Conservation (phyloP, 2,797 vertebrate genomes). For the Sternotherus odoratus region DNA sequence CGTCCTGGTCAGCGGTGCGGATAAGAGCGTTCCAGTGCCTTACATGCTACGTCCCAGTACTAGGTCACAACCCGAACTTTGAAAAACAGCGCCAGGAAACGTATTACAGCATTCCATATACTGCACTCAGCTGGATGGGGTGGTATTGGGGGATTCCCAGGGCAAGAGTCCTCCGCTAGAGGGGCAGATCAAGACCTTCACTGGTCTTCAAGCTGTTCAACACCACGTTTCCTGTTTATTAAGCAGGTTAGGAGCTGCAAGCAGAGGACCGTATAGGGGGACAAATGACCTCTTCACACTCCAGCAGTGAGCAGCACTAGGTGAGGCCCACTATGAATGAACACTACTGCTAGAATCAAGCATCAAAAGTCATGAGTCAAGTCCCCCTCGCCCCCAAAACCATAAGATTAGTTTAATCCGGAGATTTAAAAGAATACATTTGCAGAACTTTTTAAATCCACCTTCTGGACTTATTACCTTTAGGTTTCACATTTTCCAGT, state of each 20-base stretch:
- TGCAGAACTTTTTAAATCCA: background rate
- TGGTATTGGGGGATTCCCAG: background rate
- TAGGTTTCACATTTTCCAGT: background rate
- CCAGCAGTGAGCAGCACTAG: background rate
- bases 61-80: no score
- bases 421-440: background rate
- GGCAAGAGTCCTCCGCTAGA: background rate
- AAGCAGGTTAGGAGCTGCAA: background rate
- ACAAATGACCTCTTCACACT: no score
- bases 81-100: background rate
- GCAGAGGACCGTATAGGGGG: background rate
- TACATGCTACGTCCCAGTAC: no score
- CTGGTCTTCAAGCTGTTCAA: background rate
- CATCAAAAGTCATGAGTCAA: background rate
- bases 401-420: background rate
- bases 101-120: background rate
- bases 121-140: background rate
- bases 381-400: background rate
- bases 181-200: background rate
- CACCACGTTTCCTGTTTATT: background rate
- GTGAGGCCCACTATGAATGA: background rate
- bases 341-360: background rate
- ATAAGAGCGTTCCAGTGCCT: no score
- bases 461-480: background rate
- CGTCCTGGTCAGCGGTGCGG: no score